These are phyloP conservation scores for Campaea margaritaria DNA, from an alignment of 2,888 invertebrate genomes.

Conservation along the genomic window DNA sequence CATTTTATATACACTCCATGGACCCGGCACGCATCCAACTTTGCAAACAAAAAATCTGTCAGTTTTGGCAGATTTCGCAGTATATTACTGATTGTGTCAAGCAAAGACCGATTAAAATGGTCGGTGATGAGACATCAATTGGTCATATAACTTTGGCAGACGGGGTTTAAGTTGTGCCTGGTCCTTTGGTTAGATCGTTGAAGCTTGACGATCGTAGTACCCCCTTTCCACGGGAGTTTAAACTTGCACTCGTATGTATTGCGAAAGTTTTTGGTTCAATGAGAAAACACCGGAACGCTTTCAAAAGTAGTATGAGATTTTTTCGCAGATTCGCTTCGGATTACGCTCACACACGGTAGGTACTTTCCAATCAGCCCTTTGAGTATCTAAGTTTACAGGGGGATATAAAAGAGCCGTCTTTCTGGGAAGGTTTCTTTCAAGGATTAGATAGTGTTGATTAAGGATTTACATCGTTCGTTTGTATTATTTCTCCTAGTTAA, in stretches of 20 bases:
- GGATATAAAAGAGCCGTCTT: constrained; percentile 29
- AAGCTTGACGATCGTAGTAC: constrained; percentile 75
- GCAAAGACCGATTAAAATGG: too few relatives aligned
- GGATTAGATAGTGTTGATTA: constrained; percentile 1
- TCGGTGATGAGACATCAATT: too few relatives aligned
- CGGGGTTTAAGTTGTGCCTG: too few relatives aligned
- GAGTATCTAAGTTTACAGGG: constrained; percentile 45
- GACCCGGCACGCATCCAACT: too few relatives aligned
- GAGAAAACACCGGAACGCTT: constrained; percentile 83
- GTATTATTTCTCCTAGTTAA: too few relatives aligned
- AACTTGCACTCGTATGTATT: constrained; percentile 74
- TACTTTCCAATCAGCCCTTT: constrained; percentile 71
- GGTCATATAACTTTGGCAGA: too few relatives aligned
- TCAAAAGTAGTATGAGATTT: constrained; percentile 75
- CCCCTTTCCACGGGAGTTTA: constrained; percentile 70
- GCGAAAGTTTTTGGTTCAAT: constrained; percentile 82
- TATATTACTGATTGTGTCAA: too few relatives aligned
- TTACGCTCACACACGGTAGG: constrained; percentile 65
- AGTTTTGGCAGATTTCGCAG: too few relatives aligned
- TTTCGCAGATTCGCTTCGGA: constrained; percentile 66
- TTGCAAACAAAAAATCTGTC: too few relatives aligned
- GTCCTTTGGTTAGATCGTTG: too few relatives aligned
- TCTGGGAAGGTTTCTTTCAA: constrained; percentile 12
- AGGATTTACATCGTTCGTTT: not conserved
- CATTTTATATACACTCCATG: too few relatives aligned